phyloP scores from a whole-genome alignment of 2,113 vertebrate genomes.

The Oreochromis niloticus region DNA sequence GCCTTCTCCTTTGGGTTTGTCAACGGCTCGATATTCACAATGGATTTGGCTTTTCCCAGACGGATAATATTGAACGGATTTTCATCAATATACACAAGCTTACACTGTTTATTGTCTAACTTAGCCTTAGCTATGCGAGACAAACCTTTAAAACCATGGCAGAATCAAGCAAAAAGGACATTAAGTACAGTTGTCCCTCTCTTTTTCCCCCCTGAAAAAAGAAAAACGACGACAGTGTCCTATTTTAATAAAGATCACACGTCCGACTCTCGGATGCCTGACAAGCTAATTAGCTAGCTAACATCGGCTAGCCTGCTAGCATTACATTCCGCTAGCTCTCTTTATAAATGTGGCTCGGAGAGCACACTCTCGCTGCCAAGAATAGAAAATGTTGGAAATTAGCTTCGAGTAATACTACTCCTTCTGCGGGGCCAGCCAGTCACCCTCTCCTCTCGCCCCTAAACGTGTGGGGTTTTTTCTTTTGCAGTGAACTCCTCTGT shows the following conservation, averaged over 20 bases:
- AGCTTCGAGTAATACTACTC: constrained; percentile 5
- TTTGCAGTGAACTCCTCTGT: not conserved
- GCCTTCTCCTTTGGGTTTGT: not conserved
- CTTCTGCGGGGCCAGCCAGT: not conserved
- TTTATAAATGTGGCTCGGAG: constrained; percentile 43
- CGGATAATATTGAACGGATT: constrained; percentile 7
- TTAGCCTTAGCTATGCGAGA: constrained; percentile 30
- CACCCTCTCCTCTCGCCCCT: not conserved
- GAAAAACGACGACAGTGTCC: constrained; percentile 31
- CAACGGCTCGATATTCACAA: constrained; percentile 5
- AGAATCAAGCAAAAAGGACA: not conserved
- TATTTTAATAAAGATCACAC: constrained; percentile 43
- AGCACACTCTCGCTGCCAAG: constrained; percentile 31
- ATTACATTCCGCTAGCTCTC: constrained; percentile 71
- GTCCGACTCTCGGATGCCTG: constrained; percentile 40
- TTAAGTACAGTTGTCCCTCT: not conserved
- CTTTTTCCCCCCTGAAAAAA: not conserved
- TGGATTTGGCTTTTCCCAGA: not conserved
- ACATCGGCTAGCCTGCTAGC: constrained; percentile 58
- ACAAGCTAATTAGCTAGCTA: constrained; percentile 69
- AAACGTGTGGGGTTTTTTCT: not conserved
- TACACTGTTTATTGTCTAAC: constrained; percentile 41
- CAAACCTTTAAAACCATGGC: constrained; percentile 21
- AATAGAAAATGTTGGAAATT: constrained; percentile 52
- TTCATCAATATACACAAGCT: constrained; percentile 28